A percentile compares a stretch with the other conserved stretches of the same genome.
Conservation (phyloP, 2,888 invertebrate genomes). For the Caenorhabditis sulstoni region DNA sequence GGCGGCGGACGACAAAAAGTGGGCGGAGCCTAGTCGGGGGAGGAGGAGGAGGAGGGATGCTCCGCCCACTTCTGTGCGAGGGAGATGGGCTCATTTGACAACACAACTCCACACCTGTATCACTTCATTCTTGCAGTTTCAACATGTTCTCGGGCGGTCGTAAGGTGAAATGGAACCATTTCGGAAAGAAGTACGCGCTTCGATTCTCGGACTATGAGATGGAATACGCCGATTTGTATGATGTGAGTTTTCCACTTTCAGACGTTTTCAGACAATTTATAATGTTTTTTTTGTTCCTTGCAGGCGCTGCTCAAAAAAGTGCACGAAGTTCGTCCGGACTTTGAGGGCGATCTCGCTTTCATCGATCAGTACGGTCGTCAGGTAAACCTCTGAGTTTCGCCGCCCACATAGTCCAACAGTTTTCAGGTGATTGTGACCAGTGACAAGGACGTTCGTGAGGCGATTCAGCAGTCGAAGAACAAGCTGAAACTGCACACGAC, state of each 20-base stretch:
- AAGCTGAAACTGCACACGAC: slow-evolving; percentile 76
- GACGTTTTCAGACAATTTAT: too few species aligned
- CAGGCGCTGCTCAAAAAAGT: slow-evolving; percentile 76
- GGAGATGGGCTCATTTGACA: background rate
- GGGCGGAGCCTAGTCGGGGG: too few species aligned
- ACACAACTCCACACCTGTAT: too few species aligned
- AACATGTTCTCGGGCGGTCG: slow-evolving; percentile 76
- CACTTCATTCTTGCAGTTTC: slow-evolving; percentile 66
- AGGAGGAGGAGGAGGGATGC: background rate
- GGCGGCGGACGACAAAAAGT: too few species aligned
- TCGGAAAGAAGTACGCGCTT: slow-evolving; percentile 77
- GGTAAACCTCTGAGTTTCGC: slow-evolving; percentile 56
- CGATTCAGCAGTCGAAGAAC: slow-evolving; percentile 69
- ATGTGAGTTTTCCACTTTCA: slow-evolving; percentile 72
- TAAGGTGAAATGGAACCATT: slow-evolving; percentile 78
- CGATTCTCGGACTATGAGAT: slow-evolving; percentile 76
- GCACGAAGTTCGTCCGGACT: slow-evolving; percentile 73
- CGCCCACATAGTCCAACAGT: background rate
- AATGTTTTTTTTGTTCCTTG: too few species aligned
- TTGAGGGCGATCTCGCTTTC: slow-evolving; percentile 77
- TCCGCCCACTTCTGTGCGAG: too few species aligned
- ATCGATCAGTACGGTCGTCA: slow-evolving; percentile 77
- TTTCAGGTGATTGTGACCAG: slow-evolving; percentile 69
- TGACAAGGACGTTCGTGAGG: slow-evolving; percentile 74
- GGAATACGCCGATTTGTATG: slow-evolving; percentile 76